A percentile compares a stretch with the other conserved stretches of the same genome.
These are phyloP conservation scores for Sphyrna mokarran DNA, from an alignment of 2,113 vertebrate genomes.

Conservation along the genomic window DNA sequence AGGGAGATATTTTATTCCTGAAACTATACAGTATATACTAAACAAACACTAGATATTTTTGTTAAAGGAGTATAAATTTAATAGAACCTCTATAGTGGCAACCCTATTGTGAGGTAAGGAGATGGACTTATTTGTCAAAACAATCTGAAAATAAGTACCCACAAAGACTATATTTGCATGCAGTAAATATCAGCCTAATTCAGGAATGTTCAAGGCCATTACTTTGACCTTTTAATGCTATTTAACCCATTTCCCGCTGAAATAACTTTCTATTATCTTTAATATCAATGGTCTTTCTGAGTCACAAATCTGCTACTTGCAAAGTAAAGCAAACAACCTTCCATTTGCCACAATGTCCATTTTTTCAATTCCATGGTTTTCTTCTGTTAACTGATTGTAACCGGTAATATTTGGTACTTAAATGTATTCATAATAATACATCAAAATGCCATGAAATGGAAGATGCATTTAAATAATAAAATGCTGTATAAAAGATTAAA, in stretches of 20 bases:
- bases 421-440: not conserved
- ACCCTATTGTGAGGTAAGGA: not conserved
- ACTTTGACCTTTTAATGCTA: conserved; percentile 3
- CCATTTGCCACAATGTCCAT: not conserved
- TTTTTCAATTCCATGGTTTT: not conserved
- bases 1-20: not conserved
- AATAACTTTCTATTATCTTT: not conserved
- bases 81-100: not conserved
- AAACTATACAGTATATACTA: not conserved
- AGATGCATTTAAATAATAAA: not conserved
- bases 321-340: not conserved
- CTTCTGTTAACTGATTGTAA: not conserved
- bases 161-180: not conserved
- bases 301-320: not conserved
- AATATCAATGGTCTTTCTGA: not conserved
- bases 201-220: not conserved
- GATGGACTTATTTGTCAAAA: not conserved
- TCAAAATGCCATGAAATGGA: not conserved
- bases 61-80: not conserved
- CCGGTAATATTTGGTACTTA: not conserved
- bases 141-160: not conserved
- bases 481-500: not conserved
- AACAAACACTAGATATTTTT: not conserved
- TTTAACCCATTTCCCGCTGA: not conserved
- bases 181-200: not conserved